These are phyloP conservation scores for Prostheceraeus crozeri DNA, from an alignment of 2,888 invertebrate genomes.

Conservation along the genomic window DNA sequence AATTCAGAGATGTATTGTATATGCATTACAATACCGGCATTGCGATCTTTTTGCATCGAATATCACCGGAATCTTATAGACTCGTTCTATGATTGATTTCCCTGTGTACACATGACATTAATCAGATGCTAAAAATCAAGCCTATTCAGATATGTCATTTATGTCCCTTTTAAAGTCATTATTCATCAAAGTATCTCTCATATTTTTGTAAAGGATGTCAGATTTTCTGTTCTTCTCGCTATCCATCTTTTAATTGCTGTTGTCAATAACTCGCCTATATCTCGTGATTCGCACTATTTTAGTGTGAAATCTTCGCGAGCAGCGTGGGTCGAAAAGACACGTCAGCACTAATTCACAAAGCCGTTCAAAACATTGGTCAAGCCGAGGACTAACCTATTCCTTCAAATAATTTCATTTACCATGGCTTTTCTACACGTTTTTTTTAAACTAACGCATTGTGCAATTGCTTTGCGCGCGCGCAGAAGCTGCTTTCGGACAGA, in stretches of 20 bases:
- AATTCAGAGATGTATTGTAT: too few relatives aligned
- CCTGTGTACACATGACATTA: too few relatives aligned
- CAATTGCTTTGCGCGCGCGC: conserved; percentile 49
- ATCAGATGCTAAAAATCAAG: too few relatives aligned
- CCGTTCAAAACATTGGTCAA: conserved; percentile 45
- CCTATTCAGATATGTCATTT: too few relatives aligned
- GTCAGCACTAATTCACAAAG: conserved; percentile 42
- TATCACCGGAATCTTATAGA: too few relatives aligned
- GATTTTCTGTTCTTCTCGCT: conserved; percentile 11
- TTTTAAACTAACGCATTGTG: conserved; percentile 53
- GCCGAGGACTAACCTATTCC: conserved; percentile 51
- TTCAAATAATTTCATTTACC: conserved; percentile 48
- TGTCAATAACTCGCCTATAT: too few relatives aligned
- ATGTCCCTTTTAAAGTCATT: too few relatives aligned
- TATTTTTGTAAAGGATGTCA: not conserved
- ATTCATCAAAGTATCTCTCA: too few relatives aligned
- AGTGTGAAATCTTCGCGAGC: conserved; percentile 53
- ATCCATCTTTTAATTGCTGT: not conserved
- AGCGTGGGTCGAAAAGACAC: conserved; percentile 49
- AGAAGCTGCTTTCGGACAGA: conserved; percentile 44
- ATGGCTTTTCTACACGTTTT: conserved; percentile 48
- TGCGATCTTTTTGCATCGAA: too few relatives aligned
- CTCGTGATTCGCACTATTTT: not conserved
- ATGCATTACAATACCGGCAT: too few relatives aligned
- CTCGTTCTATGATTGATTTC: too few relatives aligned